Conservation (phyloP, 2,797 vertebrate genomes). For the Eremophila alpestris region DNA sequence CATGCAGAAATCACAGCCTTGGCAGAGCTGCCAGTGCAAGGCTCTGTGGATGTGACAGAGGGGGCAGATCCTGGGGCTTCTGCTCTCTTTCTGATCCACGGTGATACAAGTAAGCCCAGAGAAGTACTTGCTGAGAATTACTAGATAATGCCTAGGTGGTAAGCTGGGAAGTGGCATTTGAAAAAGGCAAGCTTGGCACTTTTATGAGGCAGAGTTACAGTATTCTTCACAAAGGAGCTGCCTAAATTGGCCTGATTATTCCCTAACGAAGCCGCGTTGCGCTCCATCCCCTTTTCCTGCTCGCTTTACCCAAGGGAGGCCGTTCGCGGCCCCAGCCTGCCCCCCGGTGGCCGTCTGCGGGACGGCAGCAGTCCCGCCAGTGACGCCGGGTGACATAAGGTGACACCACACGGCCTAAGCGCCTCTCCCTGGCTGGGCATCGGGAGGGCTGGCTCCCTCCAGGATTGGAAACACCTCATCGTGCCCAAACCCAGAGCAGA, state of each 20-base stretch:
- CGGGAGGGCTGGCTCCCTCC: not conserved
- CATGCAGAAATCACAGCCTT: not conserved
- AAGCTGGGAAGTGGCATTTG: not conserved
- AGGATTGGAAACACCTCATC: not conserved
- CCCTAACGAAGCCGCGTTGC: not conserved
- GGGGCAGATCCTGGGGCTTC: not conserved
- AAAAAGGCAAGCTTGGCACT: not conserved
- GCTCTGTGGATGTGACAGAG: not conserved
- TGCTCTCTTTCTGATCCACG: not conserved
- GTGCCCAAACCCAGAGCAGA: not conserved
- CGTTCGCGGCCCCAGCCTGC: not conserved
- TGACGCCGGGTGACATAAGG: not conserved
- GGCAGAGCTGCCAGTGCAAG: not conserved
- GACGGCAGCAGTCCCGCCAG: not conserved
- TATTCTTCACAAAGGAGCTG: not conserved
- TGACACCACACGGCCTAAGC: rapidly evolving
- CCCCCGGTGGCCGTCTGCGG: not conserved
- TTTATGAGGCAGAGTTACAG: not conserved
- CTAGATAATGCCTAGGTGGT: not conserved
- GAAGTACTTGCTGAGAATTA: not conserved
- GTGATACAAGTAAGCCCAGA: not conserved
- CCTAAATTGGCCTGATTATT: not conserved
- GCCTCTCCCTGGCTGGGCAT: not conserved
- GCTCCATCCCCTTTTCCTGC: not conserved
- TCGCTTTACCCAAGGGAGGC: not conserved